A percentile compares a stretch with the other conserved stretches of the same genome.
Conservation (phyloP, 1,140 invertebrate genomes). For the Lutraria rhynchaena region DNA sequence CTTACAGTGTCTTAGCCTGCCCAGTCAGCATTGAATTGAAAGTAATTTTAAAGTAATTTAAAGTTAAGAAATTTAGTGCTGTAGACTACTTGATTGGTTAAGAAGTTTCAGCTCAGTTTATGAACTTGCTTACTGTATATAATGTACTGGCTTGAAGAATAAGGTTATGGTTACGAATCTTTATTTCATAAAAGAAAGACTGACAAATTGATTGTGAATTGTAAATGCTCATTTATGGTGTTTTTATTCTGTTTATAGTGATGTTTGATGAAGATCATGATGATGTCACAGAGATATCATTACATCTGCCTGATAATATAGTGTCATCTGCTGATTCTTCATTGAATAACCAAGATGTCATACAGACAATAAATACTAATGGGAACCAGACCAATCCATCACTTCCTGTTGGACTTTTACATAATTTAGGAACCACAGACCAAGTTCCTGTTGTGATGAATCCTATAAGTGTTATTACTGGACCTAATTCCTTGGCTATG, state of each 20-base stretch:
- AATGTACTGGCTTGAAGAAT: too few relatives aligned
- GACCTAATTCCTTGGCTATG: constrained; percentile 23
- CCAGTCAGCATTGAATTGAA: not conserved
- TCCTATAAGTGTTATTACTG: constrained; percentile 45
- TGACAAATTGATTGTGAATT: too few relatives aligned
- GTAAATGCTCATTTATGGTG: too few relatives aligned
- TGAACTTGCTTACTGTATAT: not conserved
- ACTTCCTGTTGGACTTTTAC: constrained; percentile 34
- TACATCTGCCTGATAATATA: not conserved
- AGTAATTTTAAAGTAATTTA: too few relatives aligned
- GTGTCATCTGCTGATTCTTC: not conserved
- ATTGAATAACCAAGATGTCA: too few relatives aligned
- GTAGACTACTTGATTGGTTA: not conserved
- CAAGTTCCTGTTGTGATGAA: constrained; percentile 2
- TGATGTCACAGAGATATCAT: not conserved
- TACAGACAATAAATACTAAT: not conserved
- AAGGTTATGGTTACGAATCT: too few relatives aligned
- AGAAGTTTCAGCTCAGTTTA: not conserved
- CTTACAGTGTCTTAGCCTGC: not conserved
- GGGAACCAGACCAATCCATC: constrained; percentile 8
- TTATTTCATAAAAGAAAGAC: too few relatives aligned
- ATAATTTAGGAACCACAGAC: not conserved
- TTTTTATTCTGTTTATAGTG: not conserved
- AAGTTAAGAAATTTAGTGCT: not conserved
- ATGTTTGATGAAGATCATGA: not conserved